Base-by-base conservation (phyloP, 2,888 invertebrate genomes). In the Gryllus longicercus region DNA sequence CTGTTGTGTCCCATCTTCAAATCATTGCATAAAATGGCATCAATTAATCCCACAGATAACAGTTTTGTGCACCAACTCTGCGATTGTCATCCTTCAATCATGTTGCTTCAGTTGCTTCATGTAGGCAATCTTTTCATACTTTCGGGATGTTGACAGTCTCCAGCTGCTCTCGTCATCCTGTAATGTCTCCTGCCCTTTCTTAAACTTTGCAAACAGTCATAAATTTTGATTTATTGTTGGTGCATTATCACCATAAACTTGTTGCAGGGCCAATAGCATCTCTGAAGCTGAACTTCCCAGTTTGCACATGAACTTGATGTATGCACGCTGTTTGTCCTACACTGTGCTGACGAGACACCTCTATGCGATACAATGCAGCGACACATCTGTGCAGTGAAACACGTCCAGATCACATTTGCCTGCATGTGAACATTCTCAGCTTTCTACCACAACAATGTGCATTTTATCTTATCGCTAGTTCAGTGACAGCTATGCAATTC, bases 231-330 rank as follows among this genome's bases (percentile, higher is more conserved):
- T 63, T 63, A 18, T n/a, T 11, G 8, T 63, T 10, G 1, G 63
- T 63, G 63, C 63, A 63, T 63, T 63, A 63, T 63, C 63, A 63
- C 63, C 63, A n/a, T 63, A 63, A 11, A 63, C 63, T 63, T 63
- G 63, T 14, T 63, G 63, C 63, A 63, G 63, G 63, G 63, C 5
- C 0, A 10, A 63, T 16, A 63, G 63, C n/a, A n/a, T 63, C 63
- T 63, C 63, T 63, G 63, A 63, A 63, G 63, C 63, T 14, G 11
- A 63, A 12, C 12, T 63, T 63, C 63, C 63, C 63, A 63, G n/a
- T 63, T 63, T 63, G 1, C 63, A 63, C 63, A 18, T 63, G 63
- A 63, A 63, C 12, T 63, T 63, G 63, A 63, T 63, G 63, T 63
- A 10, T n/a, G 63, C 63, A 63, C n/a, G 8, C 63, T 63, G 16